These are phyloP conservation scores for Cataglyphis livida DNA, from an alignment of 2,888 invertebrate species.

Conservation along the genomic window DNA sequence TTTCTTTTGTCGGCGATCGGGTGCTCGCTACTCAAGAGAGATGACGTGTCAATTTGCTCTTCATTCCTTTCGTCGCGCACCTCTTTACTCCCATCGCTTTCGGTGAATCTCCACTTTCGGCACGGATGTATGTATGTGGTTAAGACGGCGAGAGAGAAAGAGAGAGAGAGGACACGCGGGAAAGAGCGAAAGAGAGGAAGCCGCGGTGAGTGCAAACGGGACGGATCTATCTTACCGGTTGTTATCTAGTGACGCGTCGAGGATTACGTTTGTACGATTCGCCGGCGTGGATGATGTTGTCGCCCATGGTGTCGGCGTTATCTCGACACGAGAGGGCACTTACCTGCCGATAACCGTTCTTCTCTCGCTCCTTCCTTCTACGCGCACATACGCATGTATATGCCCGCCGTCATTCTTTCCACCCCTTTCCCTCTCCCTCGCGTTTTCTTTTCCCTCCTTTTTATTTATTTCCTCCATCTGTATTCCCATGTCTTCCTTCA, in stretches of 20 bases:
- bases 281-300: constrained; percentile 84
- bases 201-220: constrained; percentile 50
- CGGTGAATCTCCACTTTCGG: constrained; percentile 50
- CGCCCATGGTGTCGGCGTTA: constrained; percentile 84
- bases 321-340: constrained; percentile 85
- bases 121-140: constrained; percentile 37
- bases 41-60: constrained; percentile 72
- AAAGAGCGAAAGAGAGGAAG: constrained; percentile 42
- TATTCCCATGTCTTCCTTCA: constrained; percentile 26
- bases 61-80: constrained; percentile 49
- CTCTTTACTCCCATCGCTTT: constrained; percentile 60
- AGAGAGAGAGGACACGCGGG: constrained; percentile 11
- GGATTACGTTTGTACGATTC: constrained; percentile 83
- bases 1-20: constrained; percentile 71
- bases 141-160: constrained; percentile 25
- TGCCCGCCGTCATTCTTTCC: constrained; percentile 47
- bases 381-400: constrained; percentile 38
- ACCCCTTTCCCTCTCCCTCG: constrained; percentile 12
- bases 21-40: constrained; percentile 68
- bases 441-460: constrained; percentile 29
- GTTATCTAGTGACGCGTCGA: constrained; percentile 80
- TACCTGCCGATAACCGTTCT: constrained; percentile 82
- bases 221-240: constrained; percentile 77
- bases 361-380: constrained; percentile 58
- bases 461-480: constrained; percentile 22